Evolutionary conservation across 2,797 vertebrate species (phyloP), one percentile per base, ranked within the genome.

Genomic region (Siniperca undulata): DNA sequence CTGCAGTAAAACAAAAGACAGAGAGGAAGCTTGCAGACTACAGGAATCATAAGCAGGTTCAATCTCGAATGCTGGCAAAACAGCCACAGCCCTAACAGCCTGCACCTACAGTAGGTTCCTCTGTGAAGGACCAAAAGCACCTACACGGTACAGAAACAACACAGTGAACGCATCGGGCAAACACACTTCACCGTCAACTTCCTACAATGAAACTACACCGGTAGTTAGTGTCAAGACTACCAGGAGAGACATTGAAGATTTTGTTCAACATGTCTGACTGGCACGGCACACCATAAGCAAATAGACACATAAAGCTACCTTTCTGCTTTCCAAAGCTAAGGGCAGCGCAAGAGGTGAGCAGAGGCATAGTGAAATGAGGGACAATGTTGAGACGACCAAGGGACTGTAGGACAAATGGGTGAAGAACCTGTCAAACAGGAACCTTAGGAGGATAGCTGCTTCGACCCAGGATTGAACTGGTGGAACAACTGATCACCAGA

Each of bases 351-450:
- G 52, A 55, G 8, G 27, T 42, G 19, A 69, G 19, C 30, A 38
- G 34, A 9, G 42, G 14, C 34, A 46, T 56, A 1, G 34, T 8
- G 19, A 71, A 22, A 9, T 42, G 40, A 50, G 40, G 48, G 12
- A 59, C n/a, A 17, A 38, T 0, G 16, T 27, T 30, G 30, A 50
- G 1, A 70, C 55, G 78, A 0, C 64, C 2, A 13, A 9, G 59
- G 38, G 56, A 56, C 24, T 24, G 19, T 3, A 7, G 48, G 27
- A 56, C 24, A 22, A 52, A 53, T 24, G 4, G 22, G 9, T 16
- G 34, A 42, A 44, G 10, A 70, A 69, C 55, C 53, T 7, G 55
- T 68, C 55, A 68, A 53, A 62, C 58, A 14, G 38, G 58, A 62
- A 27, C 40, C 3, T 1, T 46, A 56, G 7, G 24, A 44, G 10